phyloP scores from a whole-genome alignment of 1,140 invertebrate genomes.

The Drosophila nannoptera region DNA sequence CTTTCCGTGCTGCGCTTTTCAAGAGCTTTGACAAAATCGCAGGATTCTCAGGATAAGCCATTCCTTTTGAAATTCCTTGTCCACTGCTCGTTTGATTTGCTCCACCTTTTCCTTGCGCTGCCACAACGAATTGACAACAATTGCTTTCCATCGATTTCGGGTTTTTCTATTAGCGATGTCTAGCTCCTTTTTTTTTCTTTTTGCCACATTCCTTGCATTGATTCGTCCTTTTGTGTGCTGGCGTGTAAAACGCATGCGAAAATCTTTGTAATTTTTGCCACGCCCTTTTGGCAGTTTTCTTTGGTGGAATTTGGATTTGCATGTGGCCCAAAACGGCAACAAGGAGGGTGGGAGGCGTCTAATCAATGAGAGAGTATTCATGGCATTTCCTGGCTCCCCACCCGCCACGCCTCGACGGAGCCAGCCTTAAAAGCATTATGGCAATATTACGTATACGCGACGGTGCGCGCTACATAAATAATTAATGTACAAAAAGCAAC shows the following conservation, averaged over 20 bases:
- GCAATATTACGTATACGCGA: constrained; percentile 61
- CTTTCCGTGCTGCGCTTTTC: too few species aligned
- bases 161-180: neutral
- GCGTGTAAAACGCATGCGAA: constrained; percentile 17
- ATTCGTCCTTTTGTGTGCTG: constrained; percentile 16
- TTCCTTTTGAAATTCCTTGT: neutral
- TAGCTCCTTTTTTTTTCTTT: neutral
- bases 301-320: constrained; percentile 2
- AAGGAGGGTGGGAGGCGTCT: too few species aligned
- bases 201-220: neutral
- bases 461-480: constrained; percentile 52
- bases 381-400: neutral
- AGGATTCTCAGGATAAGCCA: neutral
- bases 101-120: neutral
- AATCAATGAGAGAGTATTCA: constrained; percentile 35
- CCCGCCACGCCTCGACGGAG: too few species aligned
- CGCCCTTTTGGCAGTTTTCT: constrained; percentile 40
- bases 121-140: neutral
- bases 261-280: constrained; percentile 9
- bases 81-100: too few species aligned
- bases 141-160: constrained; percentile 7
- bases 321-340: too few species aligned
- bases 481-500: constrained; percentile 63
- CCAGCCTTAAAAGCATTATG: constrained; percentile 64
- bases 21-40: too few species aligned